A percentile compares a stretch with the other conserved stretches of the same genome.
These are phyloP conservation scores for Apocheima hispidaria DNA, from an alignment of 2,888 invertebrate genomes.

Conservation along the genomic window DNA sequence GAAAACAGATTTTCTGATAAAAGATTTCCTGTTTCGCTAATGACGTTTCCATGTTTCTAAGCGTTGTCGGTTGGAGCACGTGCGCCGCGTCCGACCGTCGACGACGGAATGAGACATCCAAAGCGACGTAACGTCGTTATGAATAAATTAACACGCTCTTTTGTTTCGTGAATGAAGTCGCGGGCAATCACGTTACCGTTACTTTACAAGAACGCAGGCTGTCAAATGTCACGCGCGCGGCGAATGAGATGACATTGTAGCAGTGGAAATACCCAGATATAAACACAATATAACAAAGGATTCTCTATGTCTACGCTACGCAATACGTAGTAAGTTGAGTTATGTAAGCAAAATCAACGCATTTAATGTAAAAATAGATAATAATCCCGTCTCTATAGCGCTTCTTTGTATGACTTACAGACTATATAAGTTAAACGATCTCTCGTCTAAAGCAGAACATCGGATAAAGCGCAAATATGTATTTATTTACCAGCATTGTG, in stretches of 20 bases:
- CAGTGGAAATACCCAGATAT: too few species aligned
- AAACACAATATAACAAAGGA: too few species aligned
- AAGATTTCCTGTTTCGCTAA: conserved; percentile 6
- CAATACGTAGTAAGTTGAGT: too few species aligned
- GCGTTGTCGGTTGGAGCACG: not conserved
- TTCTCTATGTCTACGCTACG: too few species aligned
- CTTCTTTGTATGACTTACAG: too few species aligned
- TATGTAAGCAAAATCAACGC: too few species aligned
- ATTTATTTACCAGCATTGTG: conserved; percentile 6
- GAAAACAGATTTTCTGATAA: not conserved
- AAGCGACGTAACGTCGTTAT: conserved; percentile 32
- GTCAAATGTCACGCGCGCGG: not conserved
- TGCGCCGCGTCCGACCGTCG: not conserved
- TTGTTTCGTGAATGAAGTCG: conserved; percentile 37
- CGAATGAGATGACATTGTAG: not conserved
- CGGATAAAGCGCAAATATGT: conserved; percentile 18
- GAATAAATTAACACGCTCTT: conserved; percentile 39
- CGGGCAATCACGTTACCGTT: conserved; percentile 17
- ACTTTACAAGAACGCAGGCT: not conserved
- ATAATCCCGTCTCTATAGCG: too few species aligned
- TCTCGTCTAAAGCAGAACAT: conserved; percentile 1
- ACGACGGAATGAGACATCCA: conserved; percentile 5
- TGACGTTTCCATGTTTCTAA: conserved; percentile 4
- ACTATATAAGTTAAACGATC: too few species aligned
- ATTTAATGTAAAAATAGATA: too few species aligned